These are phyloP conservation scores for Drosophila ananassae DNA, from an alignment of 1,140 invertebrate genomes.

Conservation along the genomic window DNA sequence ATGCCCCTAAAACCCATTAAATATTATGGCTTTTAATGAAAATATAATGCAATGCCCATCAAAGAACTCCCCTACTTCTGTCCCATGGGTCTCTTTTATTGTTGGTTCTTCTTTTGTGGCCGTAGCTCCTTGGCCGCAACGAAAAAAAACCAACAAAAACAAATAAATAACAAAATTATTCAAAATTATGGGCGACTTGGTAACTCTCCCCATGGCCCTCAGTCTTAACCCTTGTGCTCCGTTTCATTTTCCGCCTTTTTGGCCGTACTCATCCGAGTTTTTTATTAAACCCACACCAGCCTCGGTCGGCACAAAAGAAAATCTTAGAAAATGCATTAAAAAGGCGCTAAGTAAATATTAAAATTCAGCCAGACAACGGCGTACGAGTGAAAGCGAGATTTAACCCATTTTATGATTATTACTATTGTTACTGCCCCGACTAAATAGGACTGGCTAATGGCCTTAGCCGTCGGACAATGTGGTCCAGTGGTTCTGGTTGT, in stretches of 20 bases:
- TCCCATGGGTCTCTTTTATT: slow-evolving; percentile 59
- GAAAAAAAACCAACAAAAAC: slow-evolving; percentile 23
- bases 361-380: slow-evolving; percentile 58
- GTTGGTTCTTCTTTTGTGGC: slow-evolving; percentile 54
- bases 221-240: slow-evolving; percentile 63
- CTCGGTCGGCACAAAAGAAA: slow-evolving; percentile 19
- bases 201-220: not conserved
- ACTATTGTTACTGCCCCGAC: slow-evolving; percentile 55
- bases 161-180: slow-evolving; percentile 78
- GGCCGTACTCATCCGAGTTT: slow-evolving; percentile 63
- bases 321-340: slow-evolving; percentile 69
- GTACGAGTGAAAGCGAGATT: slow-evolving; percentile 16
- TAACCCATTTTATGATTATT: slow-evolving; percentile 75
- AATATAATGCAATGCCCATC: slow-evolving; percentile 64
- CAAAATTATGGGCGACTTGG: slow-evolving; percentile 67
- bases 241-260: slow-evolving; percentile 28
- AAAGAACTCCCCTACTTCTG: slow-evolving; percentile 1
- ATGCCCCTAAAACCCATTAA: slow-evolving; percentile 51
- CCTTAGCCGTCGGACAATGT: slow-evolving; percentile 39
- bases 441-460: slow-evolving; percentile 75
- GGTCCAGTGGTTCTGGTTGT: slow-evolving; percentile 23
- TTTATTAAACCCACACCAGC: slow-evolving; percentile 50
- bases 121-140: slow-evolving; percentile 17
- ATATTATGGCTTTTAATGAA: slow-evolving; percentile 73
- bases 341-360: slow-evolving; percentile 75